These are phyloP conservation scores for Mythimna lalbum DNA, from an alignment of 2,888 invertebrate species.

Conservation along the genomic window DNA sequence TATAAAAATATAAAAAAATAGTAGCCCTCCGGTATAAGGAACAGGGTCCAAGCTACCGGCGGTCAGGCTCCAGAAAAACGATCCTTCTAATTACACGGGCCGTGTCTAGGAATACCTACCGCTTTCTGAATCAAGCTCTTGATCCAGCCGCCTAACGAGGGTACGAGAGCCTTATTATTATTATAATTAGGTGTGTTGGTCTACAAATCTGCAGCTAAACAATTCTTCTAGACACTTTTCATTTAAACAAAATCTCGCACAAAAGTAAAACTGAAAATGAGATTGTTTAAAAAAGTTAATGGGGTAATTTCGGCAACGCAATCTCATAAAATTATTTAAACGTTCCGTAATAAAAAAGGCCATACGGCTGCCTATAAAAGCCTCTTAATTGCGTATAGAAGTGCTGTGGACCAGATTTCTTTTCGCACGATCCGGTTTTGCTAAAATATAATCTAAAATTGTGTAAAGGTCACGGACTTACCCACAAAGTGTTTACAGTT, in stretches of 20 bases:
- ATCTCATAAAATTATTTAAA: constrained; percentile 89
- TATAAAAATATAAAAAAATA: too few relatives aligned
- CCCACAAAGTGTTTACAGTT: neutral
- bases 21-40: too few relatives aligned
- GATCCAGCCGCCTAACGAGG: too few relatives aligned
- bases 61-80: too few relatives aligned
- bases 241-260: constrained; percentile 66
- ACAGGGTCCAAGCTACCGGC: too few relatives aligned
- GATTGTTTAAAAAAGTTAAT: constrained; percentile 84
- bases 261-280: constrained; percentile 74
- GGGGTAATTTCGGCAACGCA: constrained; percentile 84
- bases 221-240: constrained; percentile 28
- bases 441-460: constrained; percentile 33
- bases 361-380: constrained; percentile 83
- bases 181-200: too few relatives aligned
- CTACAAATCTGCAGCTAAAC: neutral
- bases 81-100: too few relatives aligned
- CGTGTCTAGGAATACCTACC: too few relatives aligned
- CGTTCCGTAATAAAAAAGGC: constrained; percentile 85
- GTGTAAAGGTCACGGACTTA: constrained; percentile 4
- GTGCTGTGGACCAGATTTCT: constrained; percentile 60
- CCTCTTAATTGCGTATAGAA: constrained; percentile 81
- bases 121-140: too few relatives aligned
- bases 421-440: constrained; percentile 47
- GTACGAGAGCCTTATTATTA: too few relatives aligned